These are phyloP conservation scores for Trichacis sp. DNA, from an alignment of 2,888 invertebrate species.

Conservation along the genomic window DNA sequence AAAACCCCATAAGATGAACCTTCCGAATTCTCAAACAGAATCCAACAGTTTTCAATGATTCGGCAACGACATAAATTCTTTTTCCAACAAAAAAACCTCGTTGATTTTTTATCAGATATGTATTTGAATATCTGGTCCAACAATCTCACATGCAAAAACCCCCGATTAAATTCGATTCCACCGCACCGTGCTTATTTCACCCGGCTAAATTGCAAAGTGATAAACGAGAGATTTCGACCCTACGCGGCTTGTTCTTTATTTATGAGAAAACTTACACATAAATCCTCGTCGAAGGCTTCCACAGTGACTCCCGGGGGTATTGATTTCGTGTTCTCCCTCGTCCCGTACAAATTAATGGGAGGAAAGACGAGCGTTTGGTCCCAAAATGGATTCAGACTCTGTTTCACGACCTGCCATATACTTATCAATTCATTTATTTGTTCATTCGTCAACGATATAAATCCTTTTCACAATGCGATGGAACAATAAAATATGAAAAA, in stretches of 20 bases:
- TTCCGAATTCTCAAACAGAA: too few species aligned
- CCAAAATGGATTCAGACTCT: slow-evolving; percentile 74
- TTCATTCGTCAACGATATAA: too few species aligned
- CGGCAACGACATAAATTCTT: too few species aligned
- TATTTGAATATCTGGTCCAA: too few species aligned
- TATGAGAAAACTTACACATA: slow-evolving; percentile 59
- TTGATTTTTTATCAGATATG: too few species aligned
- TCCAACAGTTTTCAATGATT: too few species aligned
- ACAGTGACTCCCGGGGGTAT: slow-evolving; percentile 68
- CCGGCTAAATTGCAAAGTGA: neutral
- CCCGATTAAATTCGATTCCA: neutral
- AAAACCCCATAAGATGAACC: too few species aligned
- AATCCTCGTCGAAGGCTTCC: slow-evolving; percentile 70
- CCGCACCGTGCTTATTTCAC: neutral
- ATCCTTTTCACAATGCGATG: too few species aligned
- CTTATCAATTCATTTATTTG: too few species aligned
- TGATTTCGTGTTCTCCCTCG: slow-evolving; percentile 61
- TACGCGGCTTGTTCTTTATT: slow-evolving; percentile 21
- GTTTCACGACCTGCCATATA: slow-evolving; percentile 64
- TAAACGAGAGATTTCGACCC: neutral
- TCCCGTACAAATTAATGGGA: slow-evolving; percentile 67
- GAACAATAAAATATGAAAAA: too few species aligned
- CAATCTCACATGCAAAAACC: too few species aligned
- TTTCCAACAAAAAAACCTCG: too few species aligned
- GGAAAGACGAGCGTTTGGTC: slow-evolving; percentile 72